Evolutionary conservation across 2,888 invertebrate species (phyloP).

Genomic region (Cabera pusaria): DNA sequence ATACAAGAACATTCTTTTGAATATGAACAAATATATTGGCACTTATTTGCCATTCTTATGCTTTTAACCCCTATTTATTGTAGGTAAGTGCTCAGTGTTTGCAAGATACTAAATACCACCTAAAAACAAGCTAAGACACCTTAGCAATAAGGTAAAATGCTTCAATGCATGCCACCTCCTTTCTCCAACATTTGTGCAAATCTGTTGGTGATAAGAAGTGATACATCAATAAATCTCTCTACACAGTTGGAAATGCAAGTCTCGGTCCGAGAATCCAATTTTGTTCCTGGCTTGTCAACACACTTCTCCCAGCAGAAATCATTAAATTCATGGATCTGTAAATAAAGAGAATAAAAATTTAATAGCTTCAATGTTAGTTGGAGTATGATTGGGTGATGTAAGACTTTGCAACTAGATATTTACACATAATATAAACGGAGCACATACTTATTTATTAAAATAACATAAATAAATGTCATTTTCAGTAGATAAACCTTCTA

Average conservation of each 20-base stretch:
- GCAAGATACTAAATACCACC: too few relatives aligned
- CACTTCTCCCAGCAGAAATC: constrained; percentile 99
- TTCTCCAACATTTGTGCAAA: constrained; percentile 94
- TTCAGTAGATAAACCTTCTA: too few relatives aligned
- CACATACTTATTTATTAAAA: too few relatives aligned
- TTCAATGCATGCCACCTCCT: constrained; percentile 82
- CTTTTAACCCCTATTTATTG: too few relatives aligned
- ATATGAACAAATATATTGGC: too few relatives aligned
- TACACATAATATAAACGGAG: too few relatives aligned
- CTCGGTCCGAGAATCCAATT: constrained; percentile 94
- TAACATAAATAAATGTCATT: too few relatives aligned
- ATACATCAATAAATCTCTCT: constrained; percentile 96
- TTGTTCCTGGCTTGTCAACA: constrained; percentile 93
- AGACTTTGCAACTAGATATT: constrained; percentile 17
- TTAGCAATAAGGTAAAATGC: not conserved
- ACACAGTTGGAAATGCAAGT: constrained; percentile 96
- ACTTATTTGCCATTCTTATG: too few relatives aligned
- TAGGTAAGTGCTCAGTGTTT: too few relatives aligned
- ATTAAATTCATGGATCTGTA: constrained; percentile 95
- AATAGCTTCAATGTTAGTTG: too few relatives aligned
- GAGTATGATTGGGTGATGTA: constrained; percentile 10
- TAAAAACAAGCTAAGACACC: too few relatives aligned
- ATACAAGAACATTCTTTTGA: too few relatives aligned
- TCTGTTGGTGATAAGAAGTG: constrained; percentile 92
- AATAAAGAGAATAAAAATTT: constrained; percentile 10